Base-by-base conservation (phyloP, 1,140 invertebrate species). In the Drosophila santomea region DNA sequence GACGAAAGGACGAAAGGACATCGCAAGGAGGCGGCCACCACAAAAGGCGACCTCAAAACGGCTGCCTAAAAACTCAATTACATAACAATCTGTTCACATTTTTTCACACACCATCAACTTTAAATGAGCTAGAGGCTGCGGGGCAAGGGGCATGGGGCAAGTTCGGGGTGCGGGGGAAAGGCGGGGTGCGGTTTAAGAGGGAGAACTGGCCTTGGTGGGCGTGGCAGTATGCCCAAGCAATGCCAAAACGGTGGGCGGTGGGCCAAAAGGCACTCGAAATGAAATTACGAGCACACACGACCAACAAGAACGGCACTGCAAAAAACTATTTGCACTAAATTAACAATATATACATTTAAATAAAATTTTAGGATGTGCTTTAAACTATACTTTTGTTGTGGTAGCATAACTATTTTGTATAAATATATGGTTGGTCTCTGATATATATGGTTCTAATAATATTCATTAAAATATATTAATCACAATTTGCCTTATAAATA, bases 71-170 rank as follows among this genome's bases (percentile, higher is more conserved):
- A 91, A 91, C 90, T 91, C 90, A 91, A 91, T 91, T 91, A 91
- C 90, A 91, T 90, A 91, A 91, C 90, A 91, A 91, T 91, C 90
- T 91, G 90, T 91, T 91, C 90, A 91, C 90, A 91, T 91, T 91
- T 91, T 90, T 91, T 91, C 82, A 91, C 85, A 91, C 90, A 91
- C 90, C 90, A 91, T 91, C 90, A 91, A 91, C 90, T 91, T 78
- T 88, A 91, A 91, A 91, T 91, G 90, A 91, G 85, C 90, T 77
- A 47, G 56, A 28, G 23, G 50, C 55, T 44, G 47, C 61, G n/a
- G 47, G 47, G 3, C 6, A 11, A 50, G 47, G 47, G 47, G 47
- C n/a, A 50, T 32, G 45, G 3, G 1, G 12, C 48, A 17, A 5
- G n/a, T 17, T 17, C 0, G 1, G 17, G 17, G 17, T 0, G 17